A percentile compares a stretch with the other conserved stretches of the same genome.
Evolutionary conservation across 2,113 vertebrate genomes (phyloP).

Genomic region (Cariama cristata): DNA sequence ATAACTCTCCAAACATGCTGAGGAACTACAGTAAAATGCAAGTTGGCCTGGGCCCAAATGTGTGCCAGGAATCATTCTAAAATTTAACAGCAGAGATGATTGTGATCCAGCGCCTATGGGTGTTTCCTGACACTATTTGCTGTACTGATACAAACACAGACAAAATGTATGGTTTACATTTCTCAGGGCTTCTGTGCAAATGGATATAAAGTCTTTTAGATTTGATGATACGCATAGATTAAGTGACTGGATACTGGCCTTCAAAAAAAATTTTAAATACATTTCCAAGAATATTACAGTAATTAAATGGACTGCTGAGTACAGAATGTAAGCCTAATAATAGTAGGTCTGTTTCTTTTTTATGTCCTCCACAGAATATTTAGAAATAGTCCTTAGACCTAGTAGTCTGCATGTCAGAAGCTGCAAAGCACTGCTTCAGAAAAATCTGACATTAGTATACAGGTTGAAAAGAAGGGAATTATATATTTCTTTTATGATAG

Average conservation of each 20-base stretch:
- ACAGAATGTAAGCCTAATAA: not conserved
- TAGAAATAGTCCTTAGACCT: not conserved
- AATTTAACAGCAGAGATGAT: not conserved
- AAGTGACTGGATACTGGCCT: not conserved
- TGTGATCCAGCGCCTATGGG: not conserved
- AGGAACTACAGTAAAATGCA: not conserved
- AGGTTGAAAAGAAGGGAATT: not conserved
- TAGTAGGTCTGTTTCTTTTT: not conserved
- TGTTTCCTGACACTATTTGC: not conserved
- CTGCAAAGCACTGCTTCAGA: not conserved
- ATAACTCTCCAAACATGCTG: not conserved
- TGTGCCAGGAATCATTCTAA: not conserved
- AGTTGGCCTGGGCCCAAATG: not conserved
- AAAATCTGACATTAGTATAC: not conserved
- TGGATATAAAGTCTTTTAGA: not conserved
- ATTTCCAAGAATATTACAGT: not conserved
- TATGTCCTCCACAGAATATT: not conserved
- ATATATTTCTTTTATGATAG: not conserved
- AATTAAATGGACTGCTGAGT: not conserved
- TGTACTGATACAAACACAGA: not conserved
- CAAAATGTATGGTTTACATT: not conserved
- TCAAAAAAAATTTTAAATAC: accelerated
- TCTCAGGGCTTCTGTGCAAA: not conserved
- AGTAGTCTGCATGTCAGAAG: not conserved
- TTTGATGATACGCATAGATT: not conserved